Evolutionary conservation across 2,113 vertebrate genomes (phyloP).

Genomic region (Lota lota): DNA sequence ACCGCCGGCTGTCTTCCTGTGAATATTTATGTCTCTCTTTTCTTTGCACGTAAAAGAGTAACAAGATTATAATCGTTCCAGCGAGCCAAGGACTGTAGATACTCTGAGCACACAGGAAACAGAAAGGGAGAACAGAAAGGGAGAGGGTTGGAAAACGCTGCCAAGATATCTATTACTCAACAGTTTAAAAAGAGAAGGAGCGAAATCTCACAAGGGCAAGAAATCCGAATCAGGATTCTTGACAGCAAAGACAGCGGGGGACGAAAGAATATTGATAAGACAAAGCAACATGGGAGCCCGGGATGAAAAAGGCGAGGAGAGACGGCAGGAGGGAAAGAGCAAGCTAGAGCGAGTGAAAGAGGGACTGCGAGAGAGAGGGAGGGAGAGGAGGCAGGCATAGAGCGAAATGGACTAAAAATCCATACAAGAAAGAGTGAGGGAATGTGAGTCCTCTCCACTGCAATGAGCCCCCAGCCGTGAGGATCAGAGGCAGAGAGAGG

Average conservation of each 20-base stretch:
- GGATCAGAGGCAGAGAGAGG: constrained; percentile 54
- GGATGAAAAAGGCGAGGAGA: neutral
- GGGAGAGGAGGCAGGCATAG: constrained; percentile 22
- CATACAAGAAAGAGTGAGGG: constrained; percentile 48
- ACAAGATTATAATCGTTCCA: too few species aligned
- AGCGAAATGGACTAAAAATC: constrained; percentile 25
- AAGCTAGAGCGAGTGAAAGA: neutral
- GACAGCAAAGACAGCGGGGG: neutral
- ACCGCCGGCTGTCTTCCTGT: too few species aligned
- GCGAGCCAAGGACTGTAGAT: too few species aligned
- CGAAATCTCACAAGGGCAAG: too few species aligned
- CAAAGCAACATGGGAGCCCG: neutral
- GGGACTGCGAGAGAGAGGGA: neutral
- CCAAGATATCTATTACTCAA: too few species aligned
- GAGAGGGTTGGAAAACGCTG: too few species aligned
- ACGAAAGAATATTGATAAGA: neutral
- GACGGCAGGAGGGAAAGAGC: neutral
- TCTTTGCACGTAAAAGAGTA: too few species aligned
- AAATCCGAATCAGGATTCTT: too few species aligned
- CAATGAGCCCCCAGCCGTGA: constrained; percentile 66
- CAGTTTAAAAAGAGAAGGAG: too few species aligned
- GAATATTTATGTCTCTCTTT: too few species aligned
- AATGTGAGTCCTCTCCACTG: constrained; percentile 55
- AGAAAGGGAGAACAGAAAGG: too few species aligned
- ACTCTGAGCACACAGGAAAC: too few species aligned